Evolutionary conservation across 1,140 invertebrate species (phyloP).

Genomic region (Orius insidiosus): DNA sequence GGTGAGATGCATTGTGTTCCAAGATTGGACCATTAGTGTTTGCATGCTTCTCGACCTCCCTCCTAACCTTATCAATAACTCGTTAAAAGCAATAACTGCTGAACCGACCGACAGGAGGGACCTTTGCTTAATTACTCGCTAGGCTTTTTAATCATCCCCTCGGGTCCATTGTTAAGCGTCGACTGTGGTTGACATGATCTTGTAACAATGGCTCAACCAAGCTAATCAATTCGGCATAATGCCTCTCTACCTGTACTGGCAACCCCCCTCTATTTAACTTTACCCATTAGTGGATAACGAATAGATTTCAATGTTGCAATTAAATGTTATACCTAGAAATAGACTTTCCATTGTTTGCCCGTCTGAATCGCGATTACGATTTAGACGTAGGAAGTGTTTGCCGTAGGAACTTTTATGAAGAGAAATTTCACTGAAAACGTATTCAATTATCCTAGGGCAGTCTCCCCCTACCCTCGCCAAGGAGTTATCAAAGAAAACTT

Average conservation of each 20-base stretch:
- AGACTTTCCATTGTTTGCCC: not conserved
- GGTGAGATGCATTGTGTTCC: too few species aligned
- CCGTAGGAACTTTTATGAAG: too few species aligned
- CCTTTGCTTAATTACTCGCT: conserved; percentile 5
- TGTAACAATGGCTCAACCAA: conserved; percentile 3
- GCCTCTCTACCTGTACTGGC: not conserved
- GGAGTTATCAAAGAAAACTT: too few species aligned
- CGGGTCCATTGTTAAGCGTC: not conserved
- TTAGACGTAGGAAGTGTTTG: too few species aligned
- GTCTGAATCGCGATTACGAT: too few species aligned
- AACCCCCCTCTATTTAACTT: conserved; percentile 10
- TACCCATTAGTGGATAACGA: conserved; percentile 5
- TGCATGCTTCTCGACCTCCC: not conserved
- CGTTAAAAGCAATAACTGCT: conserved; percentile 7
- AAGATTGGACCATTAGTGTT: not conserved
- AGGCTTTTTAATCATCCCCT: conserved; percentile 12
- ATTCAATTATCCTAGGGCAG: too few species aligned
- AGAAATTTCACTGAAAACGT: too few species aligned
- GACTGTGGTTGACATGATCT: conserved; percentile 12
- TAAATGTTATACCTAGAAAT: conserved; percentile 6
- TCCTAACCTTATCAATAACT: conserved; percentile 5
- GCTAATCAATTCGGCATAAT: conserved; percentile 6
- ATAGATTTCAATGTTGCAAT: conserved; percentile 12
- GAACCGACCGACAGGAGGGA: not conserved
- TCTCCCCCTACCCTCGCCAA: too few species aligned